Conservation (phyloP, 1,140 invertebrate species). For the Atta colombica region DNA sequence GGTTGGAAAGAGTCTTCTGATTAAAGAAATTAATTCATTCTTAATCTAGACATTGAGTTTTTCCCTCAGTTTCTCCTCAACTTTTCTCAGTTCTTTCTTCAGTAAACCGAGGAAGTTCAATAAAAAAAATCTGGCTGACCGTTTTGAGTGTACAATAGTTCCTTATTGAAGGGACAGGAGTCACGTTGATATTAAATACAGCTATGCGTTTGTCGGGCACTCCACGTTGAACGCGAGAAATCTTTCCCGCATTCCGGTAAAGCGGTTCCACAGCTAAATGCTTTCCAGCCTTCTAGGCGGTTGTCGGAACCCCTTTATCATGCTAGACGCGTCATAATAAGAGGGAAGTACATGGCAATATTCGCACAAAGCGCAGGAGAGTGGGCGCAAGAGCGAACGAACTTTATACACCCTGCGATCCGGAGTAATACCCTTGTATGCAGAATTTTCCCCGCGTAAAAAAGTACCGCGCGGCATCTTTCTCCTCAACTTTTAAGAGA, state of each 20-base stretch:
- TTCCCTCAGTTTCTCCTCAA: neutral
- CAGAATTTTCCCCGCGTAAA: conserved; percentile 14
- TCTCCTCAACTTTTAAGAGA: neutral
- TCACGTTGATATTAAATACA: neutral
- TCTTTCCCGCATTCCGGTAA: conserved; percentile 30
- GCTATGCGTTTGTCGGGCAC: neutral
- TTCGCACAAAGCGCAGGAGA: conserved; percentile 15
- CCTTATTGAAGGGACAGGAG: neutral
- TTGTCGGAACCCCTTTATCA: conserved; percentile 30
- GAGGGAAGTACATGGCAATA: conserved; percentile 43
- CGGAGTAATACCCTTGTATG: conserved; percentile 8
- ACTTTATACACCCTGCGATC: conserved; percentile 31
- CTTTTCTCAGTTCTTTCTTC: neutral
- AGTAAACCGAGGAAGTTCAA: neutral
- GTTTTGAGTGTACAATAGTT: neutral
- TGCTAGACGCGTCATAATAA: conserved; percentile 38
- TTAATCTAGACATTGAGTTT: neutral
- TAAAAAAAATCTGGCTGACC: neutral
- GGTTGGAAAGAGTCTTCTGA: neutral
- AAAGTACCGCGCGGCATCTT: neutral
- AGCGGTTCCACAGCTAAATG: conserved; percentile 30
- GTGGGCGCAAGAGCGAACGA: neutral
- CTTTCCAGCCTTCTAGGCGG: conserved; percentile 27
- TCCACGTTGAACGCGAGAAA: conserved; percentile 16
- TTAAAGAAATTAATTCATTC: conserved; percentile 56